Percentiles rank a stretch among this genome's conserved stretches.
Evolutionary conservation across 2,113 vertebrate species (phyloP).

Genomic region (Dipodomys stephensi): DNA sequence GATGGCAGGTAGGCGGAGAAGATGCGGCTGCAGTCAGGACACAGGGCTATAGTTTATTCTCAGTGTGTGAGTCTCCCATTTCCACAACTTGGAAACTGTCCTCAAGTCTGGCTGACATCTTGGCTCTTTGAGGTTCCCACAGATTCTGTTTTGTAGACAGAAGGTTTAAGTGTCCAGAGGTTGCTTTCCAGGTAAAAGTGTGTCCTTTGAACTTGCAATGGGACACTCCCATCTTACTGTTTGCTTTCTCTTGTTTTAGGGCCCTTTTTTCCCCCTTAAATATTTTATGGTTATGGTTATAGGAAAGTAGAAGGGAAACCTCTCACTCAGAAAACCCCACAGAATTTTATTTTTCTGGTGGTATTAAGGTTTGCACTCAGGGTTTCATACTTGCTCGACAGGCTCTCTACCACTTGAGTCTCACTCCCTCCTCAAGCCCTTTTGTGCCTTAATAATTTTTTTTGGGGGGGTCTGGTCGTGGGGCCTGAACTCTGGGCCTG

Average conservation of each 20-base stretch:
- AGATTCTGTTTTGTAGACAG: background rate
- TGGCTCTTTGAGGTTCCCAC: background rate
- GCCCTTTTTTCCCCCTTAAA: constrained; percentile 10
- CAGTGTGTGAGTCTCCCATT: background rate
- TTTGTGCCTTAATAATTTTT: too few relatives aligned
- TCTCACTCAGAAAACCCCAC: background rate
- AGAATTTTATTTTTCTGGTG: background rate
- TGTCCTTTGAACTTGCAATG: constrained; percentile 45
- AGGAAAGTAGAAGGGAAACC: background rate
- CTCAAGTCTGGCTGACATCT: background rate
- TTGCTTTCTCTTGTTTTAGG: constrained; percentile 18
- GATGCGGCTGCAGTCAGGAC: background rate
- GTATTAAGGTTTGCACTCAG: too few relatives aligned
- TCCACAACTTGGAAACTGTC: background rate
- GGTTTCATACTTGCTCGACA: too few relatives aligned
- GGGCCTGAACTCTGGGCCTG: too few relatives aligned
- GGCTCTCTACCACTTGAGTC: too few relatives aligned
- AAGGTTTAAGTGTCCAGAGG: background rate
- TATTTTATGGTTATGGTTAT: constrained; percentile 17
- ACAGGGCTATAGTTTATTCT: background rate
- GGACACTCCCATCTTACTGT: constrained; percentile 24
- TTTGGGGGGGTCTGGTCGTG: too few relatives aligned
- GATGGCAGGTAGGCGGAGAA: background rate
- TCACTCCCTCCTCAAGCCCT: too few relatives aligned
- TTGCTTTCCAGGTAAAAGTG: constrained; percentile 5